Percentiles rank a stretch among this genome's conserved stretches.
Conservation (phyloP, 1,140 invertebrate genomes). For the Bombus soroeensis region DNA sequence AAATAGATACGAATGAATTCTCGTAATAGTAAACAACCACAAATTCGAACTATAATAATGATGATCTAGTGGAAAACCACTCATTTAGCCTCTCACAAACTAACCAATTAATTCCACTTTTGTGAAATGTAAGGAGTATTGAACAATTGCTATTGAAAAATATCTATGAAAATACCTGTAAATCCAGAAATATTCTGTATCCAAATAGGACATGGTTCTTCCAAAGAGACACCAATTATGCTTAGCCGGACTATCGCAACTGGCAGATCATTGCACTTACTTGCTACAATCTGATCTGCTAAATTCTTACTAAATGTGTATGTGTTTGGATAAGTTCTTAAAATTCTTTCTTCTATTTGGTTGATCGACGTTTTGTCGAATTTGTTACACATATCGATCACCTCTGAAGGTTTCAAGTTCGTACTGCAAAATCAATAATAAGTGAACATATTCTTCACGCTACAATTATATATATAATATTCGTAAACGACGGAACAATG, state of each 20-base stretch:
- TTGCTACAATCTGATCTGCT: no score
- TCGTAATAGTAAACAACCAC: accelerated
- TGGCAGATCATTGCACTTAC: no score
- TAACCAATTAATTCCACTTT: accelerated
- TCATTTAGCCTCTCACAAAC: accelerated
- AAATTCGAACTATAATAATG: no score
- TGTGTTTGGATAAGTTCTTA: no score
- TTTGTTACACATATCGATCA: no score
- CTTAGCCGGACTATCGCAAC: no score
- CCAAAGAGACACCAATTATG: accelerated
- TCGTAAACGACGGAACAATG: accelerated
- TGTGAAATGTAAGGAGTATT: accelerated
- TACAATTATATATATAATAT: no score
- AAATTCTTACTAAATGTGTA: no score
- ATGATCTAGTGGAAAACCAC: accelerated
- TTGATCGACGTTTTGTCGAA: accelerated
- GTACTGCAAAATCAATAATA: no score
- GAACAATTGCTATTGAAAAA: accelerated
- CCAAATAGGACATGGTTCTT: no score
- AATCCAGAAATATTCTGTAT: no score
- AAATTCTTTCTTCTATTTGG: accelerated
- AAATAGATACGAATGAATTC: accelerated
- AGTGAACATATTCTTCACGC: no score
- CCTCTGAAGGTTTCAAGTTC: accelerated
- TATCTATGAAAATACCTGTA: accelerated